Base-by-base conservation (phyloP, 2,113 vertebrate genomes). In the Lasiurus borealis region DNA sequence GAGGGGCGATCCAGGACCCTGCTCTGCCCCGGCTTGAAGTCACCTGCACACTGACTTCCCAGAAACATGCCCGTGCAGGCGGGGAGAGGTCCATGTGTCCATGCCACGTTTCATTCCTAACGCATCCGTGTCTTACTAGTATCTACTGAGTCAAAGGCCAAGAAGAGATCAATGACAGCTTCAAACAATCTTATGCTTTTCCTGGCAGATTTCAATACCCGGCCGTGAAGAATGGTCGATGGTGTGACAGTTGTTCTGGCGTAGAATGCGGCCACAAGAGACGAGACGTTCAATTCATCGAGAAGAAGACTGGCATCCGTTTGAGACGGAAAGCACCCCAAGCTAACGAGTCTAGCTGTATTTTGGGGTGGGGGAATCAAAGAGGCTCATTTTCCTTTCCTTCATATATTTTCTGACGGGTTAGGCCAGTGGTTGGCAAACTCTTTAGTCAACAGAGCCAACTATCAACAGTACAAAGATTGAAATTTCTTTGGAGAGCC, bases 91-190 rank as follows among this genome's bases (percentile, higher is more conserved):
- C 93, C 89, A 7, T 25, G 72, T 14, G 48, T 34, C 52, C 14
- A 77, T 2, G 50, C 8, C 62, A 31, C 93, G 81, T 71, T n/a
- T 87, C 90, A 88, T 64, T 91, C n/a, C 18, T 48, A 44, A 29
- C 85, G 69, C 31, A 85, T 57, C 54, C 48, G 59, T 69, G 90
- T 96, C 80, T 52, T 68, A 19, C 18, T 19, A 21, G 18, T 21
- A 59, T 36, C 88, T 40, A 27, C 0, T n/a, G 46, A 85, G 94
- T 90, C 85, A 88, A 95, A 96, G 96, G 54, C 94, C 88, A 90
- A 88, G 59, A 59, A 90, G 80, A 92, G 69, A 96, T 95, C 96
- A 88, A 95, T 92, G 83, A 83, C 71, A 88, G 85, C 77, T 93
- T 96, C 95, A 95, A 94, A 91, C 46, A 91, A 81, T 93, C 77